Base-by-base conservation (phyloP, 2,797 vertebrate genomes). In the Helarctos malayanus region DNA sequence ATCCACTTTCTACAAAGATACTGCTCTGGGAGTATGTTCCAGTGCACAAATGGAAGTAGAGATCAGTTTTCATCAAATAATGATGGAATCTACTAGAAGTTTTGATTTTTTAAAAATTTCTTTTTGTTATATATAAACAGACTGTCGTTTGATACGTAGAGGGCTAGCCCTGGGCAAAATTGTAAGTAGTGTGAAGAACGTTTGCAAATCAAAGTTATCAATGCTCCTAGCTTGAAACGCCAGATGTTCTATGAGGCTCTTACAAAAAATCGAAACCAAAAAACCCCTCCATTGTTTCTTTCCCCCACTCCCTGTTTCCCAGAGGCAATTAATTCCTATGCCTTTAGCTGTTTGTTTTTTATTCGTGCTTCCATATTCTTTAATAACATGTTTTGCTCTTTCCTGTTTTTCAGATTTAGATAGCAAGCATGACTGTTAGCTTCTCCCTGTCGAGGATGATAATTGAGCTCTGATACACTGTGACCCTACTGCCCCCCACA, bases 351-450 rank as follows among this genome's bases (percentile, higher is more conserved):
- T 93, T 92, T 52, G 14, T 41, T 95, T 76, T 91, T 41, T 47
- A 19, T 65, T 49, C 89, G 88, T 85, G 25, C 49, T 47, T 89
- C 29, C 41, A 16, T 59, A 63, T 94, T 61, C 21, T n/a, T 86
- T 41, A 78, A 25, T 59, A 79, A 65, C n/a, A 23, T 71, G 25
- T 68, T 25, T 59, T 27, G 13, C 41, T 79, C 1, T 61, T 49
- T 61, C 54, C 45, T 69, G 11, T 21, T 76, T 89, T 86, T 80
- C 5, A 38, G 23, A 27, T 95, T 88, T 61, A 54, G 25, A 16
- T n/a, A 54, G 35, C n/a, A 38, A 59, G 32, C 69, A 0, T 75
- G 35, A 68, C 54, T 23, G 5, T n/a, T 89, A 63, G 41, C n/a
- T 41, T 68, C 14, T 57, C 27, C 38, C 56, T 47, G 0, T 45